Percentiles rank a stretch among this genome's conserved stretches.
Evolutionary conservation across 2,797 vertebrate genomes (phyloP).

Genomic region (Gadopsis bispinosus): DNA sequence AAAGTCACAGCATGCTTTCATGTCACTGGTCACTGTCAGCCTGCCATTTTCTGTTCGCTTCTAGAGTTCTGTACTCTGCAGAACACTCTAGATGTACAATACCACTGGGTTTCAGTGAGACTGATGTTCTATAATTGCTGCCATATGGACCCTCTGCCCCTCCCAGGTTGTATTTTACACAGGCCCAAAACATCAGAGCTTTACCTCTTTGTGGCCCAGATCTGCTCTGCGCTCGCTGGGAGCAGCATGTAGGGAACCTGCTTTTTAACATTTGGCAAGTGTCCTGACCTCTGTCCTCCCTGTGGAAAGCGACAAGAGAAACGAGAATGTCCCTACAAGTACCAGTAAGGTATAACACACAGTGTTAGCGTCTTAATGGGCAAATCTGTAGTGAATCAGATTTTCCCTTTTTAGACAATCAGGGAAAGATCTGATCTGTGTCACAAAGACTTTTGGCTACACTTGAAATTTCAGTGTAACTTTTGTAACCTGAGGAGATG

Average conservation of each 20-base stretch:
- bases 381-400: slow-evolving; percentile 35
- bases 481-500: slow-evolving; percentile 31
- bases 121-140: slow-evolving; percentile 53
- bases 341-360: slow-evolving; percentile 16
- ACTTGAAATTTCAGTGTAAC: slow-evolving; percentile 41
- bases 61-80: slow-evolving; percentile 36
- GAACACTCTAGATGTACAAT: slow-evolving; percentile 28
- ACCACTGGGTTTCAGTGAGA: slow-evolving; percentile 62
- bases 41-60: slow-evolving; percentile 45
- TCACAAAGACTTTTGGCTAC: slow-evolving; percentile 43
- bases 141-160: slow-evolving; percentile 52
- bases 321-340: slow-evolving; percentile 6
- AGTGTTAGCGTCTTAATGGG: slow-evolving; percentile 28
- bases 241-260: slow-evolving; percentile 1
- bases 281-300: slow-evolving; percentile 31
- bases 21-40: slow-evolving; percentile 49
- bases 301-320: slow-evolving; percentile 32
- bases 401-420: slow-evolving; percentile 50
- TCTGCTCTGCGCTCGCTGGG: slow-evolving; percentile 42
- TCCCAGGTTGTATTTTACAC: slow-evolving; percentile 46
- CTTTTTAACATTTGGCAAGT: slow-evolving; percentile 21
- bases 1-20: slow-evolving; percentile 76
- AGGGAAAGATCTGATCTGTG: slow-evolving; percentile 49
- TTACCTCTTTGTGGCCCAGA: slow-evolving; percentile 59
- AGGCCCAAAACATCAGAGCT: slow-evolving; percentile 47